Conservation (phyloP, 2,797 vertebrate species). For the Florisuga fusca region DNA sequence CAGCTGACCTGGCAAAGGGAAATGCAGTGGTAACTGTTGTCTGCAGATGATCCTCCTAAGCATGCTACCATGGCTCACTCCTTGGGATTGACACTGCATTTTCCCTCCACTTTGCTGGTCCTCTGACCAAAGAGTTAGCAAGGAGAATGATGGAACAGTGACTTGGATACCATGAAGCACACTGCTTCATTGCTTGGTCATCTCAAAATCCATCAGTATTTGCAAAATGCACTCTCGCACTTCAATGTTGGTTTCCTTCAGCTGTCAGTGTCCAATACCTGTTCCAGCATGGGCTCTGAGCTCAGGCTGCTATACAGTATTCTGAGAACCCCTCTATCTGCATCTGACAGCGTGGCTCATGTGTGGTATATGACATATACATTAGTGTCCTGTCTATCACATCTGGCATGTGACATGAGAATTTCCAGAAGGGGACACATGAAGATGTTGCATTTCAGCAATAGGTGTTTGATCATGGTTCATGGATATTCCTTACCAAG, state of each 20-base stretch:
- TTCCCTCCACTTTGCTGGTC: not conserved
- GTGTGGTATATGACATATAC: rapidly evolving
- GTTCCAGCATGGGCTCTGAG: rapidly evolving
- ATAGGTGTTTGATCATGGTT: not conserved
- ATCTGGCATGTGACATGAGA: not conserved
- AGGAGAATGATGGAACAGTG: not conserved
- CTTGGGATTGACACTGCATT: not conserved
- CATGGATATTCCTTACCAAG: not conserved
- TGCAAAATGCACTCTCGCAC: rapidly evolving
- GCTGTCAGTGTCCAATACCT: rapidly evolving
- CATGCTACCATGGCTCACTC: rapidly evolving
- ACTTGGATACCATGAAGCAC: not conserved
- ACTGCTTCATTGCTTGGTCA: not conserved
- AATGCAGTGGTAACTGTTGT: rapidly evolving
- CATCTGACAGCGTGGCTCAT: not conserved
- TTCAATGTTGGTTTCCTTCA: not conserved
- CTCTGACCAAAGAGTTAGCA: not conserved
- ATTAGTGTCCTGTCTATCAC: not conserved
- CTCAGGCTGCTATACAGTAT: not conserved
- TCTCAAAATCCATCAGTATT: not conserved
- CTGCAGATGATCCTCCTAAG: not conserved
- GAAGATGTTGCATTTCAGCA: not conserved
- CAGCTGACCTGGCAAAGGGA: not conserved
- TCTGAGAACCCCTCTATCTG: not conserved
- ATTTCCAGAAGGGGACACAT: not conserved